Conservation (phyloP, 2,113 vertebrate species). For the Girardinichthys multiradiatus region DNA sequence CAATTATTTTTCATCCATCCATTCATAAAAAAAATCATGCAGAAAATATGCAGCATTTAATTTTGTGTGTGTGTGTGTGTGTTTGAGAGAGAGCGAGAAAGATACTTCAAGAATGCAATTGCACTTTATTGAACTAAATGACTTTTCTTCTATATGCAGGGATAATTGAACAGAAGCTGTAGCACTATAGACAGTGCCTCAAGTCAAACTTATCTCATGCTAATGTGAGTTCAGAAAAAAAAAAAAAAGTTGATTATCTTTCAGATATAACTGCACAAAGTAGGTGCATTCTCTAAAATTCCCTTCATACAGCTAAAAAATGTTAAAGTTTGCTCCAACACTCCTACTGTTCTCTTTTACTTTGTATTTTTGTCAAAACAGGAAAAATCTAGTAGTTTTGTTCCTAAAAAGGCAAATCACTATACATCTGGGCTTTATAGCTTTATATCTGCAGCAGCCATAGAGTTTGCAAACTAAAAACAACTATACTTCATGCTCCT, state of each 20-base stretch:
- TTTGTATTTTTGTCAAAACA: not conserved
- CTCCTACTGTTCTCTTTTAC: too few species aligned
- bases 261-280: not conserved
- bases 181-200: slow-evolving; percentile 81
- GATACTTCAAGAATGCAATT: not conserved
- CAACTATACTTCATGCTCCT: not conserved
- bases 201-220: slow-evolving; percentile 6
- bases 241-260: not conserved
- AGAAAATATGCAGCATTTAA: not conserved
- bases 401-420: not conserved
- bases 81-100: not conserved
- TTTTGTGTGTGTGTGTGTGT: not conserved
- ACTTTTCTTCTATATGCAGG: not conserved
- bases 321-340: too few species aligned
- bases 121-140: slow-evolving; percentile 3
- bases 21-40: slow-evolving; percentile 44
- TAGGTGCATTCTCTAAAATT: not conserved
- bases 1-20: slow-evolving; percentile 12
- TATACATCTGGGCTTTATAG: not conserved
- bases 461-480: not conserved
- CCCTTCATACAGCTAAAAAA: not conserved
- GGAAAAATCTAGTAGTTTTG: not conserved
- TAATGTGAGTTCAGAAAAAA: slow-evolving; percentile 1
- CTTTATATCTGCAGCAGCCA: not conserved
- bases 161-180: slow-evolving; percentile 47